phyloP scores from a whole-genome alignment of 2,888 invertebrate species.

The Ophraella communa region DNA sequence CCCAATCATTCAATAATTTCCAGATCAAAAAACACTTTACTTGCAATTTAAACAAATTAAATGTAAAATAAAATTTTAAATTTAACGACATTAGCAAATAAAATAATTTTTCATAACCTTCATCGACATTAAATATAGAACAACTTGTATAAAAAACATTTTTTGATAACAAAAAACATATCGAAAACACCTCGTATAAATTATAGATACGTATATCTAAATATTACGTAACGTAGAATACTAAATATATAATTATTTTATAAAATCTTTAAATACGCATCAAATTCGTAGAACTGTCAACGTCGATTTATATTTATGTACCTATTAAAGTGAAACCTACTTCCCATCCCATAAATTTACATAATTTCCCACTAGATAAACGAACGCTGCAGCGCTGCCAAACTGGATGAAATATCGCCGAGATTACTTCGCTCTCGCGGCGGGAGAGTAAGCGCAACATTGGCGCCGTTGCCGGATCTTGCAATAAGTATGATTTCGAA shows the following conservation, averaged over 20 bases:
- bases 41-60: too few species aligned
- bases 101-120: too few species aligned
- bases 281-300: constrained; percentile 2
- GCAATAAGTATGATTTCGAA: background rate
- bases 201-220: background rate
- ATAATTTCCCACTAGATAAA: constrained; percentile 21
- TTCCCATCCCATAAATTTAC: constrained; percentile 14
- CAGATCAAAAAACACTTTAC: too few species aligned
- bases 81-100: too few species aligned
- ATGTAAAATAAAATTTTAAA: too few species aligned
- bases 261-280: background rate
- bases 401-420: background rate
- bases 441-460: background rate
- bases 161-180: background rate
- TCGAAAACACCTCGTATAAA: background rate
- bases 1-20: too few species aligned
- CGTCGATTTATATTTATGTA: background rate
- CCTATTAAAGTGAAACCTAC: too few species aligned
- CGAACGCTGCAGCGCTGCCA: constrained; percentile 8
- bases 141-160: constrained; percentile 1
- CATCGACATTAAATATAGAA: too few species aligned
- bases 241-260: constrained; percentile 10
- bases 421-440: background rate
- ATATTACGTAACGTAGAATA: too few species aligned
- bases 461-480: background rate